Evolutionary conservation across 2,888 invertebrate species (phyloP).

Genomic region (Pyrrhosoma nymphula): DNA sequence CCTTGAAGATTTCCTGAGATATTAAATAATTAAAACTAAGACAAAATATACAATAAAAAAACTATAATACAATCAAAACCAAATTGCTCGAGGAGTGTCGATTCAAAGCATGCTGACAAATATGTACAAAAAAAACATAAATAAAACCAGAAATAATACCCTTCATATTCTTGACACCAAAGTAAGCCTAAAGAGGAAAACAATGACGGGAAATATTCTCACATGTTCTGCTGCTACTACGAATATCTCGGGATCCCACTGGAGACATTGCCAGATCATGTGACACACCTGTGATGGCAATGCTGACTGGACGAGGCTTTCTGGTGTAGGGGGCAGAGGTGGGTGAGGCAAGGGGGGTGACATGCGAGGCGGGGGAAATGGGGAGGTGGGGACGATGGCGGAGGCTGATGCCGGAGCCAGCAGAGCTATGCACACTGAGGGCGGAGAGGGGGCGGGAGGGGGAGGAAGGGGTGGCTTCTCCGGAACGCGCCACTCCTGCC

Average conservation of each 20-base stretch:
- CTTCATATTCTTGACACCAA: not conserved
- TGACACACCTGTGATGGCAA: constrained; percentile 90
- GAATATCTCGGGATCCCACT: constrained; percentile 55
- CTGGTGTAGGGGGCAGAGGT: constrained; percentile 75
- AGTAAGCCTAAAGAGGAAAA: not conserved
- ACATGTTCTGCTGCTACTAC: constrained; percentile 59
- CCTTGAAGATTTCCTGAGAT: not conserved
- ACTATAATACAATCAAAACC: too few relatives aligned
- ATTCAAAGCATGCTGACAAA: not conserved
- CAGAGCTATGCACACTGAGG: constrained; percentile 86
- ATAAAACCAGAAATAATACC: not conserved
- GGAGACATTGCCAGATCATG: constrained; percentile 53
- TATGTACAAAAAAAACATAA: not conserved
- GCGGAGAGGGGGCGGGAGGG: constrained; percentile 93
- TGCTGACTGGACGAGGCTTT: constrained; percentile 89
- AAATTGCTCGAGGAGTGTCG: not conserved
- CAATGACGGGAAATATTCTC: constrained; percentile 27
- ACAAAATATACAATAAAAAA: not conserved
- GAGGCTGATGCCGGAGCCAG: constrained; percentile 80
- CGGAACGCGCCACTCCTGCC: constrained; percentile 77
- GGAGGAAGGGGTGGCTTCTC: constrained; percentile 87
- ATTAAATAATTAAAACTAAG: not conserved
- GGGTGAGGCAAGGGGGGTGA: constrained; percentile 80
- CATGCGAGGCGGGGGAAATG: constrained; percentile 48
- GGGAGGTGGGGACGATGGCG: constrained; percentile 78